Evolutionary conservation across 2,888 invertebrate species (phyloP).

Genomic region (Hecatera dysodea): DNA sequence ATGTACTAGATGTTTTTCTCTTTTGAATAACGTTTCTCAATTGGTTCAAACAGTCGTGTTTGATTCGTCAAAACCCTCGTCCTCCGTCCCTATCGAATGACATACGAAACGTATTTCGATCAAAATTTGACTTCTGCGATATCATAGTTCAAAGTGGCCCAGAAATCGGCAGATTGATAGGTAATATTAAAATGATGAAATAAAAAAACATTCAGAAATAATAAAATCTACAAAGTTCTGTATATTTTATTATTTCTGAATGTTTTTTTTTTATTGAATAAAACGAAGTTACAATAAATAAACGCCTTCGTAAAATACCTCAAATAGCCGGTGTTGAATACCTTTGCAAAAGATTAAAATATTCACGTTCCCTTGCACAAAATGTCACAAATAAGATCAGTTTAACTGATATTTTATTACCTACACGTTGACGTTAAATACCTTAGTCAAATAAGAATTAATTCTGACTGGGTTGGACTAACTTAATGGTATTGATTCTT

Average conservation of each 20-base stretch:
- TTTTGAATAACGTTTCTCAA: no score
- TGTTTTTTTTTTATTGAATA: neutral
- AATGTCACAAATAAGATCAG: slow-evolving; percentile 30
- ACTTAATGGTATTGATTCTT: neutral
- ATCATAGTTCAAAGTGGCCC: neutral
- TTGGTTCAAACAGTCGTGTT: no score
- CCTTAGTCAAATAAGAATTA: slow-evolving; percentile 1
- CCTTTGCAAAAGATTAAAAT: slow-evolving; percentile 13
- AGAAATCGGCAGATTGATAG: no score
- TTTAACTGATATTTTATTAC: slow-evolving; percentile 39
- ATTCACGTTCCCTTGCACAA: slow-evolving; percentile 25
- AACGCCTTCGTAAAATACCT: slow-evolving; percentile 27
- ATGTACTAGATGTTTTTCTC: no score
- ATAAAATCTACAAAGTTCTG: neutral
- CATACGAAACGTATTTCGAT: no score
- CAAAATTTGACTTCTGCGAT: no score
- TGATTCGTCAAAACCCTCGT: no score
- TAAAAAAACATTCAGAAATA: neutral
- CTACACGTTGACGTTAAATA: slow-evolving; percentile 1
- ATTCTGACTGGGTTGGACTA: neutral
- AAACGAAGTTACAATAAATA: slow-evolving; percentile 22
- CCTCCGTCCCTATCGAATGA: no score
- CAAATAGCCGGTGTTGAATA: neutral
- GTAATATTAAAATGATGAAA: no score
- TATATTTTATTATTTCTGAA: neutral